phyloP scores from a whole-genome alignment of 53 echinoderm and acorn worm genomes.

The Paracentrotus lividus region DNA sequence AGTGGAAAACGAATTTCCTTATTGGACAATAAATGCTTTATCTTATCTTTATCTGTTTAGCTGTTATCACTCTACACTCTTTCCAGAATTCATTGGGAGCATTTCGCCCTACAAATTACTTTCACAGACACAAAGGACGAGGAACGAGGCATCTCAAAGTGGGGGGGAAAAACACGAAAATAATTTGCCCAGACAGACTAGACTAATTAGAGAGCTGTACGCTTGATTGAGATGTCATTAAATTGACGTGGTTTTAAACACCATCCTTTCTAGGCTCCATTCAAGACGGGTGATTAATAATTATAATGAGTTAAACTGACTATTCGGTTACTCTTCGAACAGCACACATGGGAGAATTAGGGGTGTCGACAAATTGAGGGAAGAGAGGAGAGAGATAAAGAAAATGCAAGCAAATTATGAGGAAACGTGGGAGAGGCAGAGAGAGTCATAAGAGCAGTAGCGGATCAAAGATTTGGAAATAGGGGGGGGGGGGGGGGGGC shows the following conservation, averaged over 20 bases:
- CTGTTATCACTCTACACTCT: too few relatives aligned
- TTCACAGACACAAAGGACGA: neutral
- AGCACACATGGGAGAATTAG: neutral
- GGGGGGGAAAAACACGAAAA: neutral
- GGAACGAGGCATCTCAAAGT: neutral
- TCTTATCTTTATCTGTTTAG: too few relatives aligned
- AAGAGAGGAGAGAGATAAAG: neutral
- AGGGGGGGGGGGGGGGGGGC: neutral
- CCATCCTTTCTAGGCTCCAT: neutral
- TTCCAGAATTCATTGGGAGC: too few relatives aligned
- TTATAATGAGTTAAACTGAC: neutral
- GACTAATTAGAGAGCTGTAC: conserved; percentile 26
- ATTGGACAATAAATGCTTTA: too few relatives aligned
- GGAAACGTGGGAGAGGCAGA: neutral
- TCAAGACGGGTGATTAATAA: neutral
- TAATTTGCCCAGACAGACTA: conserved; percentile 6
- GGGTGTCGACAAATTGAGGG: neutral
- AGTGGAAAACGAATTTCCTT: too few relatives aligned
- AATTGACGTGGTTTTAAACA: neutral
- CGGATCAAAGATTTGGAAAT: neutral
- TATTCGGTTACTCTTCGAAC: neutral
- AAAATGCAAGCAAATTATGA: too few relatives aligned
- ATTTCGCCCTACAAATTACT: neutral
- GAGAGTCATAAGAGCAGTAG: neutral
- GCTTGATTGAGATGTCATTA: conserved; percentile 52